Conservation (phyloP, 2,888 invertebrate genomes). For the Drosophila ezoana region DNA sequence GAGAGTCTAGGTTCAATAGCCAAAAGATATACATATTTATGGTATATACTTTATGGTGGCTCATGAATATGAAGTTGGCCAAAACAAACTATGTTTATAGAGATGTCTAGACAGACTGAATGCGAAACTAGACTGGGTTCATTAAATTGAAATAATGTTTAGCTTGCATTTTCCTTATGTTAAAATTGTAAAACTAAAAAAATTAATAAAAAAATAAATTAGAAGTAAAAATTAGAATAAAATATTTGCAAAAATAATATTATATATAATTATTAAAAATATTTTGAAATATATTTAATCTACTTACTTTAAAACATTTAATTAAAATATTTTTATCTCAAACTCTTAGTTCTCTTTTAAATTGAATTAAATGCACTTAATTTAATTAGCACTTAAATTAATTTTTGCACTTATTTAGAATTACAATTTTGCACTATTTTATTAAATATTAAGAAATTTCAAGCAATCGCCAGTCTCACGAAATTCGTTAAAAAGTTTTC, state of each 20-base stretch:
- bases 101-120: slow-evolving; percentile 42
- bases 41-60: slow-evolving; percentile 29
- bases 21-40: slow-evolving; percentile 49
- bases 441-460: slow-evolving; percentile 6
- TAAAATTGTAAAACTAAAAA: no score
- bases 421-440: slow-evolving; percentile 4
- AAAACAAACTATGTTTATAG: slow-evolving; percentile 3
- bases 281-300: no score
- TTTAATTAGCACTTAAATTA: neutral
- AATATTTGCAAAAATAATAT: neutral
- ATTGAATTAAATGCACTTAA: no score
- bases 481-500: slow-evolving; percentile 28
- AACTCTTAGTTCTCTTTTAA: no score
- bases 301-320: no score
- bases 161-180: no score
- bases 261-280: no score
- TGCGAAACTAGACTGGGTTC: neutral
- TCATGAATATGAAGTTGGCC: slow-evolving; percentile 41
- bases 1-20: slow-evolving; percentile 22
- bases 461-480: slow-evolving; percentile 2
- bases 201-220: neutral
- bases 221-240: neutral
- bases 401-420: slow-evolving; percentile 12
- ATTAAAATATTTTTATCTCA: no score
- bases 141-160: slow-evolving; percentile 7